Conservation (phyloP, 2,888 invertebrate genomes). For the Lochmaea crataegi region DNA sequence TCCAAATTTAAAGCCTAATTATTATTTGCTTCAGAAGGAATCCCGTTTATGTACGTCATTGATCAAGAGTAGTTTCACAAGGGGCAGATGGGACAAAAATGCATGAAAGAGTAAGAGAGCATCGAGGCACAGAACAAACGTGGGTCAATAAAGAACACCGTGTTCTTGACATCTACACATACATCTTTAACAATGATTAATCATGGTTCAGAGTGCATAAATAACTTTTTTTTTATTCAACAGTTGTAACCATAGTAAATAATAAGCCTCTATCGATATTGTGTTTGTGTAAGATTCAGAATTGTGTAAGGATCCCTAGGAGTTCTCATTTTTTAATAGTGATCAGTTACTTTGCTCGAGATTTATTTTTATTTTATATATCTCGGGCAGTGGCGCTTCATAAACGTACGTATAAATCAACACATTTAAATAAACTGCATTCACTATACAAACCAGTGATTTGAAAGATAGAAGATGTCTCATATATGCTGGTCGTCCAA, state of each 20-base stretch:
- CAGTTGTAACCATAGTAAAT: constrained; percentile 27
- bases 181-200: constrained; percentile 43
- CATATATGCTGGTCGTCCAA: too few relatives aligned
- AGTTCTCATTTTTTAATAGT: constrained; percentile 7
- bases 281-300: constrained; percentile 21
- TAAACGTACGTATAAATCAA: too few relatives aligned
- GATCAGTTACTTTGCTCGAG: constrained; percentile 11
- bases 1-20: too few relatives aligned
- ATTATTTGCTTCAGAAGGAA: neutral
- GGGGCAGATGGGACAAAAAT: constrained; percentile 23
- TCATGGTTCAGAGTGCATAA: constrained; percentile 37
- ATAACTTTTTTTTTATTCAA: constrained; percentile 37
- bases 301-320: constrained; percentile 15
- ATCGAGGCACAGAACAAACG: constrained; percentile 24
- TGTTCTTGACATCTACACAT: constrained; percentile 44
- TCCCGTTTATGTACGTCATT: neutral
- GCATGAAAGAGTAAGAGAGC: constrained; percentile 25
- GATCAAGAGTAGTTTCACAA: neutral
- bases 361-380: neutral
- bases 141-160: constrained; percentile 42
- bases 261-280: constrained; percentile 28
- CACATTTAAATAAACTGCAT: too few relatives aligned
- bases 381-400: too few relatives aligned
- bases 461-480: too few relatives aligned
- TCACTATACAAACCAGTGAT: too few relatives aligned